Evolutionary conservation across 2,888 invertebrate species (phyloP).

Genomic region (Bimastos eiseni): DNA sequence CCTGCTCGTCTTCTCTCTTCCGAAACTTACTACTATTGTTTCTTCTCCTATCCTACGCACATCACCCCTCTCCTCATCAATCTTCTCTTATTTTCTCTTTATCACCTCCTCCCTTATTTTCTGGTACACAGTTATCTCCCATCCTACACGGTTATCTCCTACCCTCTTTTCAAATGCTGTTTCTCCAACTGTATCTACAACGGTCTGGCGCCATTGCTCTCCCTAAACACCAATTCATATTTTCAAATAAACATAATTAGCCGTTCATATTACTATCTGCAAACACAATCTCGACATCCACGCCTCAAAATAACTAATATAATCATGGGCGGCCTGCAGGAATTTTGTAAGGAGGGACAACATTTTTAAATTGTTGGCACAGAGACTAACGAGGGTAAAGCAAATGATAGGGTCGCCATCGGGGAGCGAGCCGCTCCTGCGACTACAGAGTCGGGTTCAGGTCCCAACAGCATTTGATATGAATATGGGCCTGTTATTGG

Average conservation of each 20-base stretch:
- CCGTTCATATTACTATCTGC: not conserved
- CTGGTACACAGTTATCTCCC: not conserved
- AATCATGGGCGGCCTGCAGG: no score
- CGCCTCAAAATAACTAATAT: not conserved
- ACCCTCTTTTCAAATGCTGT: not conserved
- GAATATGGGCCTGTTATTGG: no score
- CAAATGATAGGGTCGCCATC: no score
- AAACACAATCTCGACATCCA: not conserved
- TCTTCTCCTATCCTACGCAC: not conserved
- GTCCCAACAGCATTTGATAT: no score
- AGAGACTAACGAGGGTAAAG: no score
- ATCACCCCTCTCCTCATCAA: not conserved
- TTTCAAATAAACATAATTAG: constrained; percentile 13
- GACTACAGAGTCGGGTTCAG: no score
- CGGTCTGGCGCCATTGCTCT: not conserved
- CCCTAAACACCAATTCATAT: not conserved
- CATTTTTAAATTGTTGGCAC: no score
- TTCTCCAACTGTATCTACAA: not conserved
- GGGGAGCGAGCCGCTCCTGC: no score
- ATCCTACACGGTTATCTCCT: not conserved
- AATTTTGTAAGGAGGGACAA: no score
- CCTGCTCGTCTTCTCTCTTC: not conserved
- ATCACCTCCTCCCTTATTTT: not conserved
- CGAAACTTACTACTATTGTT: not conserved
- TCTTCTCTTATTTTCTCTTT: not conserved